Evolutionary conservation across 2,888 invertebrate species (phyloP).

Genomic region (Chloromyia formosa): DNA sequence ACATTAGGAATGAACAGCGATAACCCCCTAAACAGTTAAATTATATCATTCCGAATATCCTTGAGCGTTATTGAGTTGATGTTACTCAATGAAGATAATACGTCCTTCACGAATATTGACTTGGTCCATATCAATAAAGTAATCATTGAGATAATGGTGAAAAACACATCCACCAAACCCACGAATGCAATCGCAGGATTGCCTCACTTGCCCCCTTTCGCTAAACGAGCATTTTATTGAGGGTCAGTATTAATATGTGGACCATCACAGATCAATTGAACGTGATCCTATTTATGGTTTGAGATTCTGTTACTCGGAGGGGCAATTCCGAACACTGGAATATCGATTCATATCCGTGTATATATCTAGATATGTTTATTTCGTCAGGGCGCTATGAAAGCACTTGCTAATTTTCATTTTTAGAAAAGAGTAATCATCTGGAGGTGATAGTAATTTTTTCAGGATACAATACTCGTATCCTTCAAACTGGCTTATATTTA

Average conservation of each 20-base stretch:
- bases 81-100: not conserved
- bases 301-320: slow-evolving; percentile 8
- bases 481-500: no score
- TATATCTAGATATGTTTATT: no score
- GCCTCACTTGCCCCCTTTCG: not conserved
- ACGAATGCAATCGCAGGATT: not conserved
- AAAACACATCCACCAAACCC: not conserved
- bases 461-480: no score
- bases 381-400: no score
- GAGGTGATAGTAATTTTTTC: no score
- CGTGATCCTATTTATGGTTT: slow-evolving; percentile 40
- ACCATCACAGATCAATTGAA: slow-evolving; percentile 39
- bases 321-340: not conserved
- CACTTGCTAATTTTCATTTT: no score
- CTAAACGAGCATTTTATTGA: slow-evolving; percentile 7
- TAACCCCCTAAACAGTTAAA: no score
- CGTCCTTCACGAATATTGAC: not conserved
- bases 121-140: slow-evolving; percentile 37
- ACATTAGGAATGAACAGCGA: no score
- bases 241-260: slow-evolving; percentile 41
- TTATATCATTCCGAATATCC: no score
- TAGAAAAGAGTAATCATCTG: no score
- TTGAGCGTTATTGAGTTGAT: no score
- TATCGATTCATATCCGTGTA: no score
- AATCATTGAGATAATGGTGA: slow-evolving; percentile 22